Evolutionary conservation across 2,888 invertebrate genomes (phyloP), one percentile per base, ranked within the genome.

Genomic region (Sinopyrophorus schimmeli): DNA sequence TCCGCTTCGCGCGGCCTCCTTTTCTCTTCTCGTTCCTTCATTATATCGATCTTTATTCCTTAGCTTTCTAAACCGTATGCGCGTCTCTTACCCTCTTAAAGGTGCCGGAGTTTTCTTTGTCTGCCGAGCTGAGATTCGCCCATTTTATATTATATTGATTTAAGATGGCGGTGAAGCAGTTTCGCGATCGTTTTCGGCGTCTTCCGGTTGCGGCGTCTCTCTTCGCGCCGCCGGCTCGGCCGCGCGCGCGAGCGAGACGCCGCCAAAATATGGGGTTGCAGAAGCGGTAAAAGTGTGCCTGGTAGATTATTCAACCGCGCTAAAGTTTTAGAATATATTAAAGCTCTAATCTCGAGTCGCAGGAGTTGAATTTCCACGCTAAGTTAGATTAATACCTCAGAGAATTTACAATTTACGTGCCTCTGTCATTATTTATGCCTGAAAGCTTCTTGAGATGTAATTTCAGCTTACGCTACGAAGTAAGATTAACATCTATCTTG

Each of bases 331-430:
- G 73, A 73, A 73, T 73, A 73, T 72, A 73, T 73, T 73, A 73
- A 73, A 73, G 72, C 71, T 66, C 70, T 72, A 72, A 72, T 72
- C 72, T 71, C 67, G 68, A 71, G 71, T 71, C 71, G 58, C 71
- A 68, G 69, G 70, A 72, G 72, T 72, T 69, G 72, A 73, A 72
- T 73, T 73, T 73, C 72, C 71, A 71, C 71, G 72, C 71, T 71
- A 73, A 73, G 72, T 73, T 73, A 73, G 73, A 73, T 73, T 73
- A 73, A 73, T 73, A 73, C 73, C 73, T 72, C 66, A 62, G 73
- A 72, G 73, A 73, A 73, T 73, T 73, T 69, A 69, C 70, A 73
- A 72, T 72, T 72, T 71, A 70, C 71, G 68, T 68, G 66, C 67
- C 67, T 66, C 63, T 65, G 70, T 71, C 71, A 70, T 73, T 73